phyloP scores from a whole-genome alignment of 1,140 invertebrate species.

The Cydia pomonella region DNA sequence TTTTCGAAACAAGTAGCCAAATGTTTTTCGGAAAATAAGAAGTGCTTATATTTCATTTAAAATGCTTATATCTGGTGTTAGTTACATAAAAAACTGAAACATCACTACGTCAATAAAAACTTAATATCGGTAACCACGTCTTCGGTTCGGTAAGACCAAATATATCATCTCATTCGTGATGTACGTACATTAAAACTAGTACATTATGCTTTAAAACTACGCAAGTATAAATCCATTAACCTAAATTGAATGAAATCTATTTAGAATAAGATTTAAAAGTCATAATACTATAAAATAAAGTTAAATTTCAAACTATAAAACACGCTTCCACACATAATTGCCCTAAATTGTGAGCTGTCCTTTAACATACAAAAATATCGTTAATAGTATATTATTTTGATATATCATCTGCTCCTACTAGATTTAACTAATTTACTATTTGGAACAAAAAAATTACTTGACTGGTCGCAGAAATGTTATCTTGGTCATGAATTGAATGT shows the following conservation, averaged over 20 bases:
- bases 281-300: conserved; percentile 45
- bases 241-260: conserved; percentile 44
- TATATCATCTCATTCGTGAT: conserved; percentile 53
- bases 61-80: conserved; percentile 31
- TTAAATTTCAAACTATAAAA: conserved; percentile 33
- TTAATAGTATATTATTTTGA: conserved; percentile 43
- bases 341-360: conserved; percentile 55
- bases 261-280: conserved; percentile 46
- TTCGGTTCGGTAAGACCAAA: conserved; percentile 51
- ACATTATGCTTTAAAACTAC: conserved; percentile 53
- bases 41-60: conserved; percentile 26
- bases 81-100: conserved; percentile 40
- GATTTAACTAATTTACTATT: conserved; percentile 30
- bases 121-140: conserved; percentile 61
- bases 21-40: conserved; percentile 21
- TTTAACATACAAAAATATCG: conserved; percentile 77
- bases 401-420: conserved; percentile 26
- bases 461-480: not conserved
- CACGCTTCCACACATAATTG: conserved; percentile 41
- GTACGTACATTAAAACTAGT: conserved; percentile 56
- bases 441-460: conserved; percentile 3
- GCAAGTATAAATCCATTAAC: conserved; percentile 41
- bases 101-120: conserved; percentile 37
- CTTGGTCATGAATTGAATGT: not conserved
- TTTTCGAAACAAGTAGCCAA: conserved; percentile 42